Percentiles rank a stretch among this genome's conserved stretches.
These are phyloP conservation scores for Leptopilina clavipes DNA, from an alignment of 1,140 invertebrate genomes.

Conservation along the genomic window DNA sequence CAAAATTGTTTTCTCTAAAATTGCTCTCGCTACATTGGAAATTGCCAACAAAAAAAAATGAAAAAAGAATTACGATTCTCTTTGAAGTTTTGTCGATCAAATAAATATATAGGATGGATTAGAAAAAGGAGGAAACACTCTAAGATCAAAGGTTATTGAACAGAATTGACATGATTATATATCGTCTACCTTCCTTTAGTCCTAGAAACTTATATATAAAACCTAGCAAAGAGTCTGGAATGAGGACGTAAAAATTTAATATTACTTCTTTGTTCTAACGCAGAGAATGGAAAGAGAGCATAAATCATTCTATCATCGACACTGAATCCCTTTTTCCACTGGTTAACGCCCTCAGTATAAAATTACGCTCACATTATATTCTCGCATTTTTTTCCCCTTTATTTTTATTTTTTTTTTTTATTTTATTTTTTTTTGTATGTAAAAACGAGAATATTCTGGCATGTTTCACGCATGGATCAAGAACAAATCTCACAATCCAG, in stretches of 20 bases:
- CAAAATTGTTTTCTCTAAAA: too few relatives aligned
- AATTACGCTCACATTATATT: not conserved
- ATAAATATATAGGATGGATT: too few relatives aligned
- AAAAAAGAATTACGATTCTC: too few relatives aligned
- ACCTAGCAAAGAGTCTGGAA: not conserved
- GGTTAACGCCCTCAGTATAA: not conserved
- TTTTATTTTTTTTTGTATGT: not conserved
- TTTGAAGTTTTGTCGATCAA: too few relatives aligned
- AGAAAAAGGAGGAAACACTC: too few relatives aligned
- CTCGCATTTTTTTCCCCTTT: not conserved
- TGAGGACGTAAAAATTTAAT: not conserved
- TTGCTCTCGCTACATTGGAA: too few relatives aligned
- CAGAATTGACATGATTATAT: too few relatives aligned
- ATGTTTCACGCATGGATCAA: slow-evolving; percentile 1
- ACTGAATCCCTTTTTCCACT: not conserved
- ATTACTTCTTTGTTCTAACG: not conserved
- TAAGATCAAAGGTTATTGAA: too few relatives aligned
- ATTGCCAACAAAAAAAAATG: too few relatives aligned
- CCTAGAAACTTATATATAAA: too few relatives aligned
- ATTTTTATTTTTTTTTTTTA: too few relatives aligned
- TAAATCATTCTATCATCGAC: not conserved
- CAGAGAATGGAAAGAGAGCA: not conserved
- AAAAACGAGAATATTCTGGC: slow-evolving; percentile 14
- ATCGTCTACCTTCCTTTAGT: too few relatives aligned
- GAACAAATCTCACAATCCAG: not conserved